Evolutionary conservation across 2,888 invertebrate genomes (phyloP).

Genomic region (Bruchidius siliquastri): DNA sequence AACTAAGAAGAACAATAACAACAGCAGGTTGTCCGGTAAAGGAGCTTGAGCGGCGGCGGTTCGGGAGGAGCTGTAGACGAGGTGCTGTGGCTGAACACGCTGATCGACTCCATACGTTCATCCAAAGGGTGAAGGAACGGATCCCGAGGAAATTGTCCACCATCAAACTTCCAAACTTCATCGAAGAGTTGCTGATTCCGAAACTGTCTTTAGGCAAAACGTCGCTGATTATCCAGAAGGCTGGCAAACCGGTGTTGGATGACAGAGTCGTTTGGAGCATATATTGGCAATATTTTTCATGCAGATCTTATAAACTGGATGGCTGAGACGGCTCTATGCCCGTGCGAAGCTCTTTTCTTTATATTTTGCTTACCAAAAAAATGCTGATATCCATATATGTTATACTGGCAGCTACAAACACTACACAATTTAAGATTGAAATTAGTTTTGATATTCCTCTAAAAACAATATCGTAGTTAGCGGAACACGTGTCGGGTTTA

Average conservation of each 20-base stretch:
- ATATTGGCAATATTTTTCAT: conserved; percentile 74
- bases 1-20: not conserved
- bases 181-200: conserved; percentile 75
- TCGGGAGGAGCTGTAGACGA: conserved; percentile 36
- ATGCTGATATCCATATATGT: too few relatives aligned
- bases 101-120: conserved; percentile 65
- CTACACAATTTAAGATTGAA: too few relatives aligned
- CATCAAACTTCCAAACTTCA: conserved; percentile 83
- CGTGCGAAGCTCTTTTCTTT: too few relatives aligned
- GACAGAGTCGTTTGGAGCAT: conserved; percentile 82
- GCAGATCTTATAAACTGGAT: conserved; percentile 85
- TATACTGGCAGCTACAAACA: too few relatives aligned
- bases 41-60: too few relatives aligned
- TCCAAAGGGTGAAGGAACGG: conserved; percentile 65
- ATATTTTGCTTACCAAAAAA: too few relatives aligned
- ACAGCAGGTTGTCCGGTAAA: too few relatives aligned
- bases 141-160: conserved; percentile 83
- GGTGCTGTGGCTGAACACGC: conserved; percentile 71
- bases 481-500: too few relatives aligned
- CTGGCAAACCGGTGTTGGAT: conserved; percentile 65
- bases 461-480: too few relatives aligned
- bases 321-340: too few relatives aligned
- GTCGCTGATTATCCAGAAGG: conserved; percentile 61
- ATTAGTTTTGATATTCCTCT: too few relatives aligned
- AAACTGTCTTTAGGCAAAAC: conserved; percentile 69